These are phyloP conservation scores for Orius laevigatus DNA, from an alignment of 1,140 invertebrate genomes.

Conservation along the genomic window DNA sequence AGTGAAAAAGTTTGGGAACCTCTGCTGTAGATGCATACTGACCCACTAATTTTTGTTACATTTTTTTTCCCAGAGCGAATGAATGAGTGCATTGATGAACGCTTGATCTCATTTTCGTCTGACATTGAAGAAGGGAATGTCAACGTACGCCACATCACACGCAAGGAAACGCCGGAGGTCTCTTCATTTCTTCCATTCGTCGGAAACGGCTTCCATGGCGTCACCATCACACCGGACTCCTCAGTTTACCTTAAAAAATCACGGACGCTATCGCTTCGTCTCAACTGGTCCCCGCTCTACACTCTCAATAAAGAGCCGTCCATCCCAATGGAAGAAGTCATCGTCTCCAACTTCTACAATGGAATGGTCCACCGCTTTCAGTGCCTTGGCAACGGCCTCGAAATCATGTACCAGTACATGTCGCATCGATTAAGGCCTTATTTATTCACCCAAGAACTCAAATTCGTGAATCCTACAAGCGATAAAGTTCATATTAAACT, in stretches of 20 bases:
- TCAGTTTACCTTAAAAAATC: constrained; percentile 51
- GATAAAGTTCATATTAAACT: constrained; percentile 15
- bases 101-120: constrained; percentile 38
- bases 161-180: constrained; percentile 37
- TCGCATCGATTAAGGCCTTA: constrained; percentile 60
- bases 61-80: constrained; percentile 32
- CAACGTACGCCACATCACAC: constrained; percentile 40
- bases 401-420: constrained; percentile 52
- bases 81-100: constrained; percentile 44
- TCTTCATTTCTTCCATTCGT: constrained; percentile 54
- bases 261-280: constrained; percentile 48
- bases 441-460: constrained; percentile 64
- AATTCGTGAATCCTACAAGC: constrained; percentile 50
- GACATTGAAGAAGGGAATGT: constrained; percentile 46
- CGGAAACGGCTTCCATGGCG: constrained; percentile 59
- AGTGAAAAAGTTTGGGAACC: no score
- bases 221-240: constrained; percentile 43
- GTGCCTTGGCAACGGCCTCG: constrained; percentile 43
- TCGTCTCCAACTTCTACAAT: constrained; percentile 44
- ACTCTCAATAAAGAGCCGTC: constrained; percentile 22
- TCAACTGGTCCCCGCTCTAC: constrained; percentile 55
- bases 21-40: no score
- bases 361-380: constrained; percentile 54
- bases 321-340: constrained; percentile 31
- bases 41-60: no score